Conservation (phyloP, 2,888 invertebrate species). For the Hydriomena furcata region DNA sequence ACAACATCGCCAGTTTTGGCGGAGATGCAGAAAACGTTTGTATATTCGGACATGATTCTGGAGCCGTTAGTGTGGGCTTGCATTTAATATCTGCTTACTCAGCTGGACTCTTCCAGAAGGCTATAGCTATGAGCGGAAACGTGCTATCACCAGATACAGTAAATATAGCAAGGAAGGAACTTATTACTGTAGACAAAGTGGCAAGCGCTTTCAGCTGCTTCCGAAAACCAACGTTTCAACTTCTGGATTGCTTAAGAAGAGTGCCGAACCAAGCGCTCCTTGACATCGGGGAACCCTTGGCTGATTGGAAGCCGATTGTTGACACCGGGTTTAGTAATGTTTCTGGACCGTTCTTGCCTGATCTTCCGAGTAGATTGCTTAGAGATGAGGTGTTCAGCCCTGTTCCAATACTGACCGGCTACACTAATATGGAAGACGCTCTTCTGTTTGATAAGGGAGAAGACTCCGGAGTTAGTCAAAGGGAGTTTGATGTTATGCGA, state of each 20-base stretch:
- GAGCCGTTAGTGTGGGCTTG: conserved; percentile 90
- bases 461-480: conserved; percentile 84
- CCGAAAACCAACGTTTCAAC: conserved; percentile 85
- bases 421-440: conserved; percentile 92
- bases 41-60: conserved; percentile 91
- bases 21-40: conserved; percentile 90
- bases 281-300: conserved; percentile 83
- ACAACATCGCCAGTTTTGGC: conserved; percentile 88
- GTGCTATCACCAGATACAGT: conserved; percentile 85
- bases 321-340: conserved; percentile 87
- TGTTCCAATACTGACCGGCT: conserved; percentile 90
- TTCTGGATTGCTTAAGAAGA: conserved; percentile 88
- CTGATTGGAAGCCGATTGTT: conserved; percentile 90
- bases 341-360: conserved; percentile 86
- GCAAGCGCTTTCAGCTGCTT: conserved; percentile 87
- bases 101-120: conserved; percentile 87
- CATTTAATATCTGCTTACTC: conserved; percentile 88
- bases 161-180: conserved; percentile 85
- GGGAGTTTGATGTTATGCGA: conserved; percentile 85
- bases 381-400: conserved; percentile 85
- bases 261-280: conserved; percentile 84
- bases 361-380: conserved; percentile 85
- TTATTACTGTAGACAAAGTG: conserved; percentile 85
- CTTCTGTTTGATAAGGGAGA: conserved; percentile 84
- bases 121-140: conserved; percentile 92